Base-by-base conservation (phyloP, 2,113 vertebrate genomes). In the Orycteropus afer region DNA sequence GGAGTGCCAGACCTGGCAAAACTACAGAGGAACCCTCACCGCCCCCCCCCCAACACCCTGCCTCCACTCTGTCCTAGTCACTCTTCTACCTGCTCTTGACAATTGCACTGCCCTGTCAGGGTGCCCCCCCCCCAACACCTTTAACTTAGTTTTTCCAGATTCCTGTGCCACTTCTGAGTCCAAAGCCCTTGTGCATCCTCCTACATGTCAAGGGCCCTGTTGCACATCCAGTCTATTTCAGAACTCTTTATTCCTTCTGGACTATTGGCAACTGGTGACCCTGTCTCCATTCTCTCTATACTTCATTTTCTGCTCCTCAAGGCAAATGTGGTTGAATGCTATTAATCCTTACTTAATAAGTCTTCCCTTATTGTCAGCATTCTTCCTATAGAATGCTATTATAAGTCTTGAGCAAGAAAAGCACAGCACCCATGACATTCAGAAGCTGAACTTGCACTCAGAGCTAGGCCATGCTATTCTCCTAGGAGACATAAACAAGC, bases 1-100 rank as follows among this genome's bases (percentile, higher is more conserved):
- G 6, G 29, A 45, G 3, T 25, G 34, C 47, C 29, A 32, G 61
- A 13, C 12, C 29, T 20, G 79, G 3, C 3, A 57, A 61, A 0
- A 34, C 37, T 18, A 51, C 71, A 63, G 25, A 3, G 7, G 37
- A 67, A 23, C 11, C 22, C 65, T 37, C 7, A 22, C 11, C 4
- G 0, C 15, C 2, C 13, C 8, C n/a, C n/a, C n/a, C n/a, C n/a
- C n/a, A n/a, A n/a, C n/a, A n/a, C n/a, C n/a, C n/a, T n/a, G n/a
- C n/a, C n/a, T n/a, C n/a, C n/a, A n/a, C n/a, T n/a, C n/a, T n/a
- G n/a, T n/a, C n/a, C n/a, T n/a, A n/a, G n/a, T n/a, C n/a, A n/a
- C n/a, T n/a, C n/a, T n/a, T n/a, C n/a, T n/a, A n/a, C n/a, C n/a
- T n/a, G n/a, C n/a, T n/a, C n/a, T n/a, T n/a, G n/a, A n/a, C n/a